phyloP scores from a whole-genome alignment of 2,888 invertebrate species.

The Busseola fusca region DNA sequence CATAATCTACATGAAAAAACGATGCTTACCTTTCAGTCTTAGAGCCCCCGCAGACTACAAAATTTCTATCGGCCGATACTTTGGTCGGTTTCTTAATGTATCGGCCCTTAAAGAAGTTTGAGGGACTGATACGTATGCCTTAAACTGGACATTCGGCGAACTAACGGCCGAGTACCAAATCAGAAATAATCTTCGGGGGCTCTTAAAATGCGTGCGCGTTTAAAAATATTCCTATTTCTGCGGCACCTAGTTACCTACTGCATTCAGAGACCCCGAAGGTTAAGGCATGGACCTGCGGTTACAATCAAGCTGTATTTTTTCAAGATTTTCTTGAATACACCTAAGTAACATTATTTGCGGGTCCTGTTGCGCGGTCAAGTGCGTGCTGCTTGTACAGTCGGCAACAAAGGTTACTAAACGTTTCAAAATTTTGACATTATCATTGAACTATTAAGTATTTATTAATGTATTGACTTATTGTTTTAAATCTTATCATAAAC shows the following conservation, averaged over 20 bases:
- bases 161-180: not conserved
- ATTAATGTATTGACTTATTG: not conserved
- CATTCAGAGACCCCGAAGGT: not conserved
- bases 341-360: not conserved
- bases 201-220: not conserved
- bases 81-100: not conserved
- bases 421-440: not conserved
- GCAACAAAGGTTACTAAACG: slow-evolving; percentile 1
- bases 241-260: not conserved
- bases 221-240: not conserved
- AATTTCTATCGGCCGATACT: too few species aligned
- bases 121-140: too few species aligned
- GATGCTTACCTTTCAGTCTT: not conserved
- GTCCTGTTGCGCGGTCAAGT: not conserved
- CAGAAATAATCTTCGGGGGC: not conserved
- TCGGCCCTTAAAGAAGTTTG: not conserved
- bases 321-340: not conserved
- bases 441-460: not conserved
- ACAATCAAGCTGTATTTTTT: not conserved
- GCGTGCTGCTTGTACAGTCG: not conserved
- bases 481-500: not conserved
- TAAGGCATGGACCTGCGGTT: not conserved
- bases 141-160: not conserved
- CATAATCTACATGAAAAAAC: not conserved
- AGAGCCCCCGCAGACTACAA: too few species aligned